phyloP scores from a whole-genome alignment of 2,888 invertebrate species.

The Hemicrepidius hirtus region DNA sequence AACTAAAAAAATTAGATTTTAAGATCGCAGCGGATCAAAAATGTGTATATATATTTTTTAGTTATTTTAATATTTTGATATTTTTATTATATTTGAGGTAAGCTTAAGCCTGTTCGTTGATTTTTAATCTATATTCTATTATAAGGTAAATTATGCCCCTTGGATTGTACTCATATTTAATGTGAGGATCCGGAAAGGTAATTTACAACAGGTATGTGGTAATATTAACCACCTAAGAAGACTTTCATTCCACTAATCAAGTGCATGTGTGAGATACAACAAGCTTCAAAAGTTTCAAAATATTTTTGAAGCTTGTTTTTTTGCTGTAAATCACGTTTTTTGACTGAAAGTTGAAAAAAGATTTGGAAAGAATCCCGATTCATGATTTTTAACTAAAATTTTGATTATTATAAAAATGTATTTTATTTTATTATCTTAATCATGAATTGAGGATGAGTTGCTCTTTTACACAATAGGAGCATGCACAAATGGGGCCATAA shows the following conservation, averaged over 20 bases:
- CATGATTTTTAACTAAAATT: not conserved
- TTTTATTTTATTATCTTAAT: too few species aligned
- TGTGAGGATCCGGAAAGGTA: constrained; percentile 38
- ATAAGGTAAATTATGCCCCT: constrained; percentile 44
- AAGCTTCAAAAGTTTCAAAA: constrained; percentile 5
- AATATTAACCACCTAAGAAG: constrained; percentile 20
- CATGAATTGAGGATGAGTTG: too few species aligned
- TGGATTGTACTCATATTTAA: constrained; percentile 42
- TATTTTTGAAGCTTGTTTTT: constrained; percentile 4
- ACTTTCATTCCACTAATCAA: constrained; percentile 36
- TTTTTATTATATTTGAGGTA: constrained; percentile 51
- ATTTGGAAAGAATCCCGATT: not conserved
- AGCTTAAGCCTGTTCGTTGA: constrained; percentile 55
- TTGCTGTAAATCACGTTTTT: constrained; percentile 1
- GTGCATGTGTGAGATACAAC: not conserved
- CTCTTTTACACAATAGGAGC: too few species aligned
- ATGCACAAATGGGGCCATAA: too few species aligned
- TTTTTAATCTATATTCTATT: constrained; percentile 57
- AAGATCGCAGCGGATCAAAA: constrained; percentile 51
- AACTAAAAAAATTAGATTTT: constrained; percentile 16
- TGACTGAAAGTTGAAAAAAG: constrained; percentile 2
- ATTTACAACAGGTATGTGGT: constrained; percentile 23
- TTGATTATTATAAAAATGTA: too few species aligned
- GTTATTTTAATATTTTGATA: constrained; percentile 53
- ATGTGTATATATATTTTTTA: constrained; percentile 51